phyloP scores from a whole-genome alignment of 2,797 vertebrate genomes.

The Brachyrhaphis roseni region DNA sequence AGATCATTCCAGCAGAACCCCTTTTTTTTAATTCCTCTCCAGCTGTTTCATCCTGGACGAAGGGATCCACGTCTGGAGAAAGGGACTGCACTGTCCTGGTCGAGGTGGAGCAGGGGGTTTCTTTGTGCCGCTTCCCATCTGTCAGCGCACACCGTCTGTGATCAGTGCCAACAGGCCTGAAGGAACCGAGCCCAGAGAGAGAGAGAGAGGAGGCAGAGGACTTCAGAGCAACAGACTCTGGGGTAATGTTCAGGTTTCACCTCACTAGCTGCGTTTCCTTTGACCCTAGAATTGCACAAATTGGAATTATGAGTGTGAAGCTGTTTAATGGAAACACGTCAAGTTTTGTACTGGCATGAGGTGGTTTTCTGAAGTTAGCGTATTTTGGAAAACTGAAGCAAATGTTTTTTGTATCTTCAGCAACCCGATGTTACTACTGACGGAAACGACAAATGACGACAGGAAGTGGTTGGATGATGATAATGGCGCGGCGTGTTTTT shows the following conservation, averaged over 20 bases:
- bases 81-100: conserved; percentile 78
- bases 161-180: conserved; percentile 72
- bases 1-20: conserved; percentile 67
- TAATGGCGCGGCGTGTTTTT: too few species aligned
- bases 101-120: conserved; percentile 65
- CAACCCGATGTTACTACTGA: too few species aligned
- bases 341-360: too few species aligned
- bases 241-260: conserved; percentile 77
- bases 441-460: too few species aligned
- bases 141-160: conserved; percentile 62
- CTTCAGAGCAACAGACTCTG: conserved; percentile 93
- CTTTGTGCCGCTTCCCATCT: conserved; percentile 64
- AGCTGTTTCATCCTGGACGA: conserved; percentile 79
- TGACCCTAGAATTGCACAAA: too few species aligned
- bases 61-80: conserved; percentile 76
- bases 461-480: too few species aligned
- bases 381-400: too few species aligned
- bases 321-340: too few species aligned
- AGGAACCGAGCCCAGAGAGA: conserved; percentile 56
- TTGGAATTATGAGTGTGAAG: too few species aligned
- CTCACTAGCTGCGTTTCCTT: not conserved
- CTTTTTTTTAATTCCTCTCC: conserved; percentile 30
- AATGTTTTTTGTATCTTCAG: too few species aligned
- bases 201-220: conserved; percentile 85
- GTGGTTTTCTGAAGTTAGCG: too few species aligned